Percentiles rank a stretch among this genome's conserved stretches.
phyloP scores from a whole-genome alignment of 1,140 invertebrate species.

The Bradynema listronoti region DNA sequence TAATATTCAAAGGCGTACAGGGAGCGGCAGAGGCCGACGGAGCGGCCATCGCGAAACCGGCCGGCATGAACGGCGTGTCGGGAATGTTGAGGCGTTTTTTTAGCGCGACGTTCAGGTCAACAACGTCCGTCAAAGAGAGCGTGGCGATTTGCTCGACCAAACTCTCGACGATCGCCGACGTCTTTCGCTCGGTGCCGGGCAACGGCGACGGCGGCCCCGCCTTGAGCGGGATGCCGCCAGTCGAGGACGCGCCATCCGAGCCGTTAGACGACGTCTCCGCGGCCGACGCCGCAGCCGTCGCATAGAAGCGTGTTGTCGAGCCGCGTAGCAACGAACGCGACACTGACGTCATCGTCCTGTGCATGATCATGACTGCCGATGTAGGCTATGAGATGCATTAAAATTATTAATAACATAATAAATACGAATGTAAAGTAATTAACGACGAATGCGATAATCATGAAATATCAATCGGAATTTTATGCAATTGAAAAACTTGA shows the following conservation, averaged over 20 bases:
- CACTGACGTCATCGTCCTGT: no score
- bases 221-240: conserved; percentile 11
- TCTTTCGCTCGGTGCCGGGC: not conserved
- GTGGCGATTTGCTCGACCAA: conserved; percentile 55
- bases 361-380: no score
- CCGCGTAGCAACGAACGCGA: no score
- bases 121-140: conserved; percentile 42
- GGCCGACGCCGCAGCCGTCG: no score
- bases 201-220: conserved; percentile 9
- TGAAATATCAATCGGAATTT: no score
- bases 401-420: not conserved
- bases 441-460: not conserved
- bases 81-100: conserved; percentile 56
- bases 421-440: not conserved
- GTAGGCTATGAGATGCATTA: no score
- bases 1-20: conserved; percentile 15
- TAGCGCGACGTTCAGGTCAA: conserved; percentile 52
- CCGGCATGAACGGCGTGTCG: conserved; percentile 49
- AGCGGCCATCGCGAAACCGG: conserved; percentile 44
- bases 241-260: not conserved
- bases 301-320: no score
- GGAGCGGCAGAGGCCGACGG: conserved; percentile 26
- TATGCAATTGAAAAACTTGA: no score
- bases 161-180: conserved; percentile 40
- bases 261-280: no score